phyloP scores from a whole-genome alignment of 2,888 invertebrate genomes.

The Phytoseiulus persimilis region DNA sequence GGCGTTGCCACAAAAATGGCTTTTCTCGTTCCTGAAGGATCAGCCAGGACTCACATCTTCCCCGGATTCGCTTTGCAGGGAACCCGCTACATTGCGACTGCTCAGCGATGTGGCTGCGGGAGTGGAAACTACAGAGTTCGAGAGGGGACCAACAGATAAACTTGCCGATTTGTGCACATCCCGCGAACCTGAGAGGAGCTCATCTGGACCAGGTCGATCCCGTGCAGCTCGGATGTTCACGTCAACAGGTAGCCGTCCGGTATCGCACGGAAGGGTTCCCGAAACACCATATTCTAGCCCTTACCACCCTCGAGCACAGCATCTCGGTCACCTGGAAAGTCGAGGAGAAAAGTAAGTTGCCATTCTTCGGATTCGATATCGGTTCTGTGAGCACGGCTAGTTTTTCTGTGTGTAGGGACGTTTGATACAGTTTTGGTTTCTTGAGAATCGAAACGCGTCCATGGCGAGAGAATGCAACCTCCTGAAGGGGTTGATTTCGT shows the following conservation, averaged over 20 bases:
- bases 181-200: not conserved
- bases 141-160: not conserved
- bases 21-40: too few species aligned
- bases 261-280: conserved; percentile 16
- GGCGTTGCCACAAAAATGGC: too few species aligned
- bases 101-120: conserved; percentile 18
- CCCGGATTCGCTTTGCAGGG: not conserved
- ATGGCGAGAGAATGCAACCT: too few species aligned
- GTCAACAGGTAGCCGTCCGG: not conserved
- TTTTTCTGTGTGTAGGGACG: too few species aligned
- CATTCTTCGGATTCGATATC: not conserved
- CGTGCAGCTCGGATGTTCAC: not conserved
- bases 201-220: conserved; percentile 18
- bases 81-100: conserved; percentile 31
- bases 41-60: too few species aligned
- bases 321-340: conserved; percentile 30
- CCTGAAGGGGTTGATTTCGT: too few species aligned
- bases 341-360: conserved; percentile 21
- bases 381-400: too few species aligned
- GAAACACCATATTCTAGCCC: conserved; percentile 11
- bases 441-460: not conserved
- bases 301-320: conserved; percentile 27
- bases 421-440: not conserved
- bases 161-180: conserved; percentile 18
- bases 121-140: conserved; percentile 14